Evolutionary conservation across 1,140 invertebrate species (phyloP).

Genomic region (Calosoma granatense): DNA sequence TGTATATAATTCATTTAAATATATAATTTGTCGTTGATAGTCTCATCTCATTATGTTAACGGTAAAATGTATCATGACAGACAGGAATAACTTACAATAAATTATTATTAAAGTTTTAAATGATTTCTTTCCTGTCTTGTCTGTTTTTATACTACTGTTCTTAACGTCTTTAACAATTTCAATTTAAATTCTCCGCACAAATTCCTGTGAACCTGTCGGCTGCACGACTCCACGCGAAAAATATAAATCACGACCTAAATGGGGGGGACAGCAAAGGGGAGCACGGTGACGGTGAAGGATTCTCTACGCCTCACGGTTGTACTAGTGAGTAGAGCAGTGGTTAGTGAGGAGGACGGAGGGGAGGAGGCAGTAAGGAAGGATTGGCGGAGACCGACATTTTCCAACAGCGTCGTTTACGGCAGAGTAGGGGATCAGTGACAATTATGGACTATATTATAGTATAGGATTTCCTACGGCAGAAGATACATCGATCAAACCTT

Average conservation of each 20-base stretch:
- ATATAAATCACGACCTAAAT: neutral
- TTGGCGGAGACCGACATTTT: no score
- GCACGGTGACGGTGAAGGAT: neutral
- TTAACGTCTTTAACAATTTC: conserved; percentile 9
- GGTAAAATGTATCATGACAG: no score
- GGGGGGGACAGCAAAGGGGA: neutral
- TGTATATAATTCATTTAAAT: no score
- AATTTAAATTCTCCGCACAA: conserved; percentile 5
- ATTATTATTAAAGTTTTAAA: conserved; percentile 3
- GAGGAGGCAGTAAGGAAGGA: no score
- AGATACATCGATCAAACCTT: neutral
- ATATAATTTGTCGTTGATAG: no score
- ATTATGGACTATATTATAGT: neutral
- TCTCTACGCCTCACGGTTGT: conserved; percentile 7
- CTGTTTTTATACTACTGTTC: neutral
- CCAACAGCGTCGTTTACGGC: neutral
- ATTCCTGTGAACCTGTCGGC: neutral
- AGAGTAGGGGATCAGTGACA: neutral
- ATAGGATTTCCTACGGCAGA: neutral
- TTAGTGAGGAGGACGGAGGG: no score
- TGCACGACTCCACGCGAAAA: conserved; percentile 4
- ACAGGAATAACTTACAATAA: neutral
- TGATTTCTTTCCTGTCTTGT: conserved; percentile 6
- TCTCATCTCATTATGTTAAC: no score
- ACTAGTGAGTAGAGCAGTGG: no score